These are phyloP conservation scores for Nycticorax nycticorax DNA, from an alignment of 2,113 vertebrate genomes.

Conservation along the genomic window DNA sequence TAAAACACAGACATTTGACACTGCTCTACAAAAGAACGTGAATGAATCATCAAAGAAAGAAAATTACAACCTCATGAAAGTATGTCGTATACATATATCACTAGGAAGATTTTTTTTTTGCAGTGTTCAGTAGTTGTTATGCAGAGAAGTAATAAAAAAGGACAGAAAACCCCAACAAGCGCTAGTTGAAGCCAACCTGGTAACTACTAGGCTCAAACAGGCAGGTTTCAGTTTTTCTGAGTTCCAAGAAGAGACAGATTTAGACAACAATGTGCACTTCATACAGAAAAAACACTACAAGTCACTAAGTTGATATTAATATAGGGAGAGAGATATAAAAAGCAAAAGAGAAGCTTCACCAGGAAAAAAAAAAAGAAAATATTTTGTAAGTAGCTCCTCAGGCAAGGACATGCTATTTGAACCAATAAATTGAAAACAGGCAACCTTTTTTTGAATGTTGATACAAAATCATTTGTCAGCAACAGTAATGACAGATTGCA, in stretches of 20 bases:
- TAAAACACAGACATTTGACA: neutral
- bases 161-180: neutral
- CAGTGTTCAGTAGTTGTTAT: neutral
- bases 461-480: slow-evolving; percentile 47
- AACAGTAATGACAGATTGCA: slow-evolving; percentile 58
- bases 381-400: slow-evolving; percentile 13
- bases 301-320: neutral
- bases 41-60: neutral
- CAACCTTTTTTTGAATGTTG: slow-evolving; percentile 28
- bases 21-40: neutral
- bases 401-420: slow-evolving; percentile 29
- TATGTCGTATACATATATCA: neutral
- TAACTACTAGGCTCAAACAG: neutral
- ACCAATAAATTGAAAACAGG: slow-evolving; percentile 15
- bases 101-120: neutral
- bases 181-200: neutral
- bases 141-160: neutral
- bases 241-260: neutral
- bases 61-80: neutral
- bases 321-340: neutral
- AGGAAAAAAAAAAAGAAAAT: neutral
- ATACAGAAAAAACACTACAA: neutral
- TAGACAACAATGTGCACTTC: neutral
- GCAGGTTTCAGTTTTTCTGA: neutral
- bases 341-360: neutral